phyloP scores from a whole-genome alignment of 2,113 vertebrate species.

The Grantiella picta region DNA sequence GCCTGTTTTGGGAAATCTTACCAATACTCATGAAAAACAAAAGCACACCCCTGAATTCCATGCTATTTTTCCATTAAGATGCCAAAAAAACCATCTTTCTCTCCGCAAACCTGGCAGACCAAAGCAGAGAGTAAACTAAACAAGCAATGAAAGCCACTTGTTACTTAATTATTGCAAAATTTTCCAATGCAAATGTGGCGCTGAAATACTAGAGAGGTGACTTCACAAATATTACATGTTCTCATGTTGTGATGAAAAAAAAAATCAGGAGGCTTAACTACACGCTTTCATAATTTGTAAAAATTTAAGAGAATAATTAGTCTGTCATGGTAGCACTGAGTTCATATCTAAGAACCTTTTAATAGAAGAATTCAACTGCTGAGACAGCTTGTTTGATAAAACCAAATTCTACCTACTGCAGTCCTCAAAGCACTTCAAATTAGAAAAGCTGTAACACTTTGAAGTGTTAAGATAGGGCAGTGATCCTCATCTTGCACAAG shows the following conservation, averaged over 20 bases:
- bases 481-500: not conserved
- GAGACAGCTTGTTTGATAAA: not conserved
- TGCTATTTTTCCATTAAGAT: not conserved
- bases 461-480: not conserved
- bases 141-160: not conserved
- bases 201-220: not conserved
- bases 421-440: not conserved
- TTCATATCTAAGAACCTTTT: not conserved
- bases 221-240: not conserved
- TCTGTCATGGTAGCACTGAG: not conserved
- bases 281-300: not conserved
- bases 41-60: not conserved
- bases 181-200: not conserved
- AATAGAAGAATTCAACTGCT: not conserved
- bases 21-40: not conserved
- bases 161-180: not conserved
- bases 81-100: not conserved
- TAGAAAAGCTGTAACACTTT: not conserved
- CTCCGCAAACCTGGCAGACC: not conserved
- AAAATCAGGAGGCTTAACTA: not conserved
- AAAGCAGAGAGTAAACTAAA: not conserved
- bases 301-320: not conserved
- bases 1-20: not conserved
- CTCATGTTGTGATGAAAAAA: fast-evolving
- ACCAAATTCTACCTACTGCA: not conserved